Base-by-base conservation (phyloP, 2,113 vertebrate genomes). In the Astatoreochromis straeleni region DNA sequence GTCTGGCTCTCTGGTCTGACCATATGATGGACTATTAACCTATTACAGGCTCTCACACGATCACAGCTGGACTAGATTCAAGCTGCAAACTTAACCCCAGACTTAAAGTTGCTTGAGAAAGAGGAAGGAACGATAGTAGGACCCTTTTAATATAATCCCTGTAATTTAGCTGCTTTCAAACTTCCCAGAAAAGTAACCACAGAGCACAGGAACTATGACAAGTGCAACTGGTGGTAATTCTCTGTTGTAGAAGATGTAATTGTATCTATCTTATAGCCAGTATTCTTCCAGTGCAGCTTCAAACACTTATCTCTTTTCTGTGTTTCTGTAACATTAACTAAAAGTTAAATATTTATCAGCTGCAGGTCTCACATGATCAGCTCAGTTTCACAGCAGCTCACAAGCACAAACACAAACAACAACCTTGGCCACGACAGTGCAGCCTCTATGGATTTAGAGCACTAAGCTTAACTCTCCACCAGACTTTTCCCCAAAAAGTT, bases 331-430 rank as follows among this genome's bases (percentile, higher is more conserved):
- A 47, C 70, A 29, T 45, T 19, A 75, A 19, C 24, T 78, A 5
- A 68, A 38, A 68, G 24, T 78, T 19, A 78, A 78, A 49, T 19
- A 78, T 78, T 29, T 78, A 78, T 19, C 9, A 29, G 42, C 42
- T 31, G 21, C 40, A 47, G 9, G 14, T 47, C 70, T 16, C 70
- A 49, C 70, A 19, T 78, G 42, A 75, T 29, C 16, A 49, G 42
- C 24, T 75, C 24, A 49, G 70, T 49, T 75, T 75, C 70, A 75
- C 70, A 29, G 16, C 68, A 75, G 24, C 42, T 47, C 42, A 31
- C 0, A 75, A 0, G 21, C 4, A 49, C 42, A 75, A 75, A 29
- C 16, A 45, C 1, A 75, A 75, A 29, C 70, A 31, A 47, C 16
- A 47, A 75, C 42, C 14, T 49, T 49, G 70, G 9, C 40, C 42